phyloP scores from a whole-genome alignment of 2,113 vertebrate genomes.

The Azemiops feae region DNA sequence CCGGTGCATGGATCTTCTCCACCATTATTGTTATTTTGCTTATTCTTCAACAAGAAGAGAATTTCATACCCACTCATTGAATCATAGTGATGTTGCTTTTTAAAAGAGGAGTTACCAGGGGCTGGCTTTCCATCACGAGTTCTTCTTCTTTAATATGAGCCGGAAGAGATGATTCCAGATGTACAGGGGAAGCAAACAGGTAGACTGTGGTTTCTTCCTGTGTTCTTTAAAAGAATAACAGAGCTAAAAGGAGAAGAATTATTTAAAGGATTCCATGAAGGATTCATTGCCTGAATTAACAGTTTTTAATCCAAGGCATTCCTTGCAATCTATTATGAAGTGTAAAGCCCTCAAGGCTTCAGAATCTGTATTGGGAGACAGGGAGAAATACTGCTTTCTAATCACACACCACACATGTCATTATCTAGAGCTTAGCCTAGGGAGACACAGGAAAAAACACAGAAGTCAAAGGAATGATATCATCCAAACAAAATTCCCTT shows the following conservation, averaged over 20 bases:
- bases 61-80: too few relatives aligned
- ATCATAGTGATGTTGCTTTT: not conserved
- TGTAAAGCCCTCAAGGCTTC: not conserved
- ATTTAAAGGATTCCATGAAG: not conserved
- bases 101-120: not conserved
- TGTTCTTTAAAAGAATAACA: not conserved
- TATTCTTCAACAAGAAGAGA: not conserved
- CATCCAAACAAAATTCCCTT: slow-evolving; percentile 8
- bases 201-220: not conserved
- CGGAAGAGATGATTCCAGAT: not conserved
- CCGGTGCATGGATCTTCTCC: not conserved
- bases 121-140: not conserved
- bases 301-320: not conserved
- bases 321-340: not conserved
- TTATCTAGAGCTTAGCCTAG: not conserved
- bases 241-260: not conserved
- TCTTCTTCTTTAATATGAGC: not conserved
- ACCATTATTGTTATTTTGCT: not conserved
- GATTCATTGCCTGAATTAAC: not conserved
- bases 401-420: not conserved
- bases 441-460: slow-evolving; percentile 4
- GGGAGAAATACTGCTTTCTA: not conserved
- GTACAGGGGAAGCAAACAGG: not conserved
- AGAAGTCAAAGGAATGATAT: slow-evolving; percentile 15
- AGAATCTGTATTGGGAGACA: not conserved